A percentile compares a stretch with the other conserved stretches of the same genome.
Evolutionary conservation across 2,113 vertebrate species (phyloP).

Genomic region (Xiphias gladius): DNA sequence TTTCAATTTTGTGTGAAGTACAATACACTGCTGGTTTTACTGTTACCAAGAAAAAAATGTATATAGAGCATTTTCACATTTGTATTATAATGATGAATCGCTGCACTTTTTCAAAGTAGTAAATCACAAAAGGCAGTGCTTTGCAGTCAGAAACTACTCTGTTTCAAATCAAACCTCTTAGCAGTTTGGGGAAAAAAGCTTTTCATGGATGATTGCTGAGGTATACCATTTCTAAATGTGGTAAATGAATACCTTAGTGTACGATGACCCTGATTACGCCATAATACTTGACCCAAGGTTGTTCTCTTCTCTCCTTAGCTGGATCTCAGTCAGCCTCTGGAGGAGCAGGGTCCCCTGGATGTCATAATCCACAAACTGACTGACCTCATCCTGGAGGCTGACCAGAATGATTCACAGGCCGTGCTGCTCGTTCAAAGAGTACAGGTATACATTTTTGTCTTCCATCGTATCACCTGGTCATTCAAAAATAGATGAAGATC

Average conservation of each 20-base stretch:
- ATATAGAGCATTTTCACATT: background rate
- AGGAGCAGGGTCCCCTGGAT: conserved; percentile 96
- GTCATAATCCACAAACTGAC: conserved; percentile 99
- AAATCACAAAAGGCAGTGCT: background rate
- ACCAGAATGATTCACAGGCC: conserved; percentile 96
- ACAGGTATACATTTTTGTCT: conserved; percentile 84
- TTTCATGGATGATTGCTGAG: background rate
- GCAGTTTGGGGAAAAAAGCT: background rate
- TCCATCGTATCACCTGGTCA: rapidly evolving
- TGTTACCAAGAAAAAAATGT: background rate
- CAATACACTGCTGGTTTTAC: background rate
- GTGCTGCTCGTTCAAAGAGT: conserved; percentile 95
- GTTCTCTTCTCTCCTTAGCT: conserved; percentile 83
- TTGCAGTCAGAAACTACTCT: background rate
- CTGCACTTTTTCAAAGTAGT: background rate
- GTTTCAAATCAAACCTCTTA: background rate
- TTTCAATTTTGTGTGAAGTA: background rate
- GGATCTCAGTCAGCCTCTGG: conserved; percentile 93
- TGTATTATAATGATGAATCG: background rate
- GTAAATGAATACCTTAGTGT: conserved; percentile 18
- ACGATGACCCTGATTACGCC: background rate
- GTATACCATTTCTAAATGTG: conserved; percentile 10
- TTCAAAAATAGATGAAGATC: background rate
- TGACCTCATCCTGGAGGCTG: conserved; percentile 96
- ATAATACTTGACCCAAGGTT: conserved; percentile 42